Evolutionary conservation across 2,797 vertebrate species (phyloP).

Genomic region (Corythornis leucogaster): DNA sequence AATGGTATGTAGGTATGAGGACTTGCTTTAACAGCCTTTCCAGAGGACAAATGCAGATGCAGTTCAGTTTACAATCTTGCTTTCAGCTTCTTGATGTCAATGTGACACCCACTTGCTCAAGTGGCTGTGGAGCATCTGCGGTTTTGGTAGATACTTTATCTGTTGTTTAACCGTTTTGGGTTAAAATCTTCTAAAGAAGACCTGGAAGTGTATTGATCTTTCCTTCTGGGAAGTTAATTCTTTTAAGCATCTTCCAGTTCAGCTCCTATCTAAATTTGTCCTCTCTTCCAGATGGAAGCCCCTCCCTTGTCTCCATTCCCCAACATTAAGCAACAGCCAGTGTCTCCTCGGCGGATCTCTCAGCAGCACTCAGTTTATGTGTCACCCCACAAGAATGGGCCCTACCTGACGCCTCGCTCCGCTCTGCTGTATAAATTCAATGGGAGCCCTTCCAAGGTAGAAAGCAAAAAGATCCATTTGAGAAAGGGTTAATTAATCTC

Average conservation of each 20-base stretch:
- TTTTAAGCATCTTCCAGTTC: neutral
- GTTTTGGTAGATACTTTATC: neutral
- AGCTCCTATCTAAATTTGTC: neutral
- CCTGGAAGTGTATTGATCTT: neutral
- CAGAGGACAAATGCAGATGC: neutral
- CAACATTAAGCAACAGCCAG: slow-evolving; percentile 85
- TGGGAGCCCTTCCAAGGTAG: slow-evolving; percentile 94
- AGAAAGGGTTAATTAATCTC: neutral
- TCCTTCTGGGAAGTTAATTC: neutral
- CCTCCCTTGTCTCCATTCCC: slow-evolving; percentile 94
- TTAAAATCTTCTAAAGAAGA: neutral
- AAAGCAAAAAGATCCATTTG: neutral
- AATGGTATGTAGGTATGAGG: neutral
- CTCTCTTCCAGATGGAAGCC: slow-evolving; percentile 83
- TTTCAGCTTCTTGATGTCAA: fast-evolving
- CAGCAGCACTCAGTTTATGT: slow-evolving; percentile 93
- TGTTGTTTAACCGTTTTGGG: neutral
- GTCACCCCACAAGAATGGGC: slow-evolving; percentile 90
- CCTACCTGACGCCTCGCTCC: slow-evolving; percentile 82
- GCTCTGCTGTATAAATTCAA: slow-evolving; percentile 90
- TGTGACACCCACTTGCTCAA: neutral
- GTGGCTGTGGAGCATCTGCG: too few relatives aligned
- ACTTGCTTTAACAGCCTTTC: neutral
- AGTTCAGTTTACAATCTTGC: neutral
- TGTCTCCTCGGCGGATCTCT: slow-evolving; percentile 92